A percentile compares a stretch with the other conserved stretches of the same genome.
phyloP scores from a whole-genome alignment of 2,113 vertebrate species.

The Empidonax alnorum region DNA sequence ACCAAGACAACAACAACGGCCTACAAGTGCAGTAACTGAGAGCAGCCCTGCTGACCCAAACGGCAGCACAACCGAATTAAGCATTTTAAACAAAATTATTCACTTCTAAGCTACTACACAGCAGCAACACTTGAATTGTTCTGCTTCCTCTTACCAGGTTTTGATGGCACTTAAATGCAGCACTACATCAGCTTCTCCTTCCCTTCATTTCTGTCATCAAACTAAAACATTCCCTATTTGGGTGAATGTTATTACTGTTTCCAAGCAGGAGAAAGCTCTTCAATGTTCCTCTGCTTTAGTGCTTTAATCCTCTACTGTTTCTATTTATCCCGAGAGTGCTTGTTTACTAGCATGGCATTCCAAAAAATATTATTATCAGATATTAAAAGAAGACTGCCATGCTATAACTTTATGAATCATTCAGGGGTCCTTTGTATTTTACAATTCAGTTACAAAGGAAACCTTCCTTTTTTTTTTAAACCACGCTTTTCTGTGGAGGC shows the following conservation, averaged over 20 bases:
- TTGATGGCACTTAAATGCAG: background rate
- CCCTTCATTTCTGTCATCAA: background rate
- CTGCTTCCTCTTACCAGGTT: background rate
- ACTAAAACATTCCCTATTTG: background rate
- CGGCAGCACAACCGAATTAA: fast-evolving
- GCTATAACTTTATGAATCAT: background rate
- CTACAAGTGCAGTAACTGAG: fast-evolving
- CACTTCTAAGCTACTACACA: background rate
- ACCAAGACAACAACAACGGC: background rate
- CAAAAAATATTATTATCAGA: background rate
- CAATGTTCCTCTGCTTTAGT: background rate
- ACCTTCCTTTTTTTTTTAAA: background rate
- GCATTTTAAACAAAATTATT: background rate
- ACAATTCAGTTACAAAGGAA: background rate
- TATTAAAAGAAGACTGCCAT: background rate
- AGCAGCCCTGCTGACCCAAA: background rate
- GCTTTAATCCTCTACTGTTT: background rate
- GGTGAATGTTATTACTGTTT: background rate
- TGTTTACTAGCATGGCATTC: background rate
- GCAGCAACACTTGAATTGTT: background rate
- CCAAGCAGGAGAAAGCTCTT: background rate
- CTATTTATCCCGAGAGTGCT: background rate
- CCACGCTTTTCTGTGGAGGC: background rate
- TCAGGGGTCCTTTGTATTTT: background rate
- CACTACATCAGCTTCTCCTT: background rate